phyloP scores from a whole-genome alignment of 2,797 vertebrate species.

The Labeo calbasu region DNA sequence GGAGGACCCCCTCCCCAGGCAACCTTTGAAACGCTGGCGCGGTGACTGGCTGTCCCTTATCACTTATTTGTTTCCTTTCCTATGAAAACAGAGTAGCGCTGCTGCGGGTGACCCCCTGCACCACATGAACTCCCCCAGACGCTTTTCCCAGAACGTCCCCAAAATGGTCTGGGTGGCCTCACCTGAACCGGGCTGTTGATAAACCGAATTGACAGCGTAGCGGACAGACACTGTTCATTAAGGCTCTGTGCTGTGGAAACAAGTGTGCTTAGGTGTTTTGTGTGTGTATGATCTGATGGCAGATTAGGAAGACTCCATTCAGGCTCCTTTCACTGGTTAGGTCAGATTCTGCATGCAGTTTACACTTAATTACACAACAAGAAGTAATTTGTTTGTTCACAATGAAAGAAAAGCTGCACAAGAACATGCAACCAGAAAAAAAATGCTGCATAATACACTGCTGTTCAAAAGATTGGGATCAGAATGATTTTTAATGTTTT shows the following conservation, averaged over 20 bases:
- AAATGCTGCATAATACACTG: too few species aligned
- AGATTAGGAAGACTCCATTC: background rate
- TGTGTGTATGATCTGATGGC: background rate
- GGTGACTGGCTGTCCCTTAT: constrained; percentile 59
- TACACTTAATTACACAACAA: background rate
- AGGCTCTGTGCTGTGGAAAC: background rate
- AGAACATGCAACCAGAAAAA: background rate
- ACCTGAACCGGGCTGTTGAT: constrained; percentile 15
- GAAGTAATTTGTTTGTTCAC: background rate
- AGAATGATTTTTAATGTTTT: too few species aligned
- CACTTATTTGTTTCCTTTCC: constrained; percentile 48
- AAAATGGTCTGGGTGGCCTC: constrained; percentile 10
- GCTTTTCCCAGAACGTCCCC: constrained; percentile 26
- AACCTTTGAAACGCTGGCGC: constrained; percentile 66
- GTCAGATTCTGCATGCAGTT: background rate
- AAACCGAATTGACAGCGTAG: constrained; percentile 11
- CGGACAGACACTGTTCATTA: constrained; percentile 6
- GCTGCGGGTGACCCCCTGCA: background rate
- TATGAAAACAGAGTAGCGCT: constrained; percentile 44
- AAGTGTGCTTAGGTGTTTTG: background rate
- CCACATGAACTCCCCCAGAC: background rate
- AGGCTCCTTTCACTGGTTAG: background rate
- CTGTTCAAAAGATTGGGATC: too few species aligned
- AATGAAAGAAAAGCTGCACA: background rate
- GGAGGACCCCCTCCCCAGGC: constrained; percentile 27